phyloP scores from a whole-genome alignment of 2,797 vertebrate genomes.

The Scleropages formosus region DNA sequence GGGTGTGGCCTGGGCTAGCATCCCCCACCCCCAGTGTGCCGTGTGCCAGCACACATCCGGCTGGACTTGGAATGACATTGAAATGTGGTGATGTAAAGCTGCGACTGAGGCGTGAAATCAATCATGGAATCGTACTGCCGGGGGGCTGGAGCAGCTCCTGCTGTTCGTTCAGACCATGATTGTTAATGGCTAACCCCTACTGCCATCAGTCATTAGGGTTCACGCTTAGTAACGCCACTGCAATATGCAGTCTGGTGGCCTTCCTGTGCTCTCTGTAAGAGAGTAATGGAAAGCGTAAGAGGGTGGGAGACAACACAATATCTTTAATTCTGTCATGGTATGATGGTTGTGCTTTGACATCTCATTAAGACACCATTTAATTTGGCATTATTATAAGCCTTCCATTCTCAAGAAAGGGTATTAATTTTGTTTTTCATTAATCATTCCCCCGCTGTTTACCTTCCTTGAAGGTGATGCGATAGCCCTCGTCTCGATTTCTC shows the following conservation, averaged over 20 bases:
- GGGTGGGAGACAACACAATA: neutral
- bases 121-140: constrained; percentile 50
- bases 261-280: neutral
- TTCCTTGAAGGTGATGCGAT: too few species aligned
- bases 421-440: too few species aligned
- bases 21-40: neutral
- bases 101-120: constrained; percentile 53
- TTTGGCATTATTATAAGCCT: too few species aligned
- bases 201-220: constrained; percentile 1
- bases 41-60: neutral
- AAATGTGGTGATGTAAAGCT: constrained; percentile 56
- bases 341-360: neutral
- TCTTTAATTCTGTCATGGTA: neutral
- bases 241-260: neutral
- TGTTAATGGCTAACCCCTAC: constrained; percentile 25
- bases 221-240: neutral
- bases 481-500: too few species aligned
- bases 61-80: neutral
- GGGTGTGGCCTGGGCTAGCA: too few species aligned
- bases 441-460: too few species aligned
- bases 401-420: too few species aligned
- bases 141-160: constrained; percentile 41
- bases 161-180: constrained; percentile 39
- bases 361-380: too few species aligned
- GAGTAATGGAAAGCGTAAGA: neutral